phyloP scores from a whole-genome alignment of 2,113 vertebrate genomes.

The Vidua macroura region DNA sequence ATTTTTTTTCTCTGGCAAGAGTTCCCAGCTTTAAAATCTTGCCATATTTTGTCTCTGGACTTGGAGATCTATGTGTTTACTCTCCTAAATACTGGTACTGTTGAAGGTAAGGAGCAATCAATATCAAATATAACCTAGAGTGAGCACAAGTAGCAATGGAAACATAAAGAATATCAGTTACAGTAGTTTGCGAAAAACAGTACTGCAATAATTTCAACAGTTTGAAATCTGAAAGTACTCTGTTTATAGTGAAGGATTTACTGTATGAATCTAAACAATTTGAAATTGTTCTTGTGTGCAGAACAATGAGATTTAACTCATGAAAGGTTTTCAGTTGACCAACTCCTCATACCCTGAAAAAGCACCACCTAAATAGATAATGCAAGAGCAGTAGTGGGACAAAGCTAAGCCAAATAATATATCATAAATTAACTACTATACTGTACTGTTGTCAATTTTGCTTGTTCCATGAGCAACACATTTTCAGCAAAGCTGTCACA shows the following conservation, averaged over 20 bases:
- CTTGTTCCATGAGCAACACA: fast-evolving
- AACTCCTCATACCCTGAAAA: background rate
- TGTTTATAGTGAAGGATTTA: background rate
- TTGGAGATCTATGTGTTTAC: background rate
- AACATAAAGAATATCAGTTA: background rate
- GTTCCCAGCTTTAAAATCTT: background rate
- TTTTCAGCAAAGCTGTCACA: background rate
- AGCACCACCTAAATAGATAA: background rate
- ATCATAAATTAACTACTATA: background rate
- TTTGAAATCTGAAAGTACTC: background rate
- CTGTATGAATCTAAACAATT: background rate
- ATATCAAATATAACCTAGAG: background rate
- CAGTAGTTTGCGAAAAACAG: background rate
- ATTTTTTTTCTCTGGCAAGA: background rate
- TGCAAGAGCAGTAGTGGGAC: background rate
- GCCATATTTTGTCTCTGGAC: background rate
- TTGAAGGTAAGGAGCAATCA: background rate
- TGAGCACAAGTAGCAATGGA: background rate
- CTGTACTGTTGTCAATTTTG: background rate
- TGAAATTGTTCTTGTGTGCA: background rate
- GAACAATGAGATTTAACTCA: background rate
- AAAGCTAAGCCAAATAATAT: background rate
- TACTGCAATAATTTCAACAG: background rate
- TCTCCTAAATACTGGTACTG: background rate
- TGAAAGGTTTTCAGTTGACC: background rate